phyloP scores from a whole-genome alignment of 2,113 vertebrate species.

The Gopherus flavomarginatus region DNA sequence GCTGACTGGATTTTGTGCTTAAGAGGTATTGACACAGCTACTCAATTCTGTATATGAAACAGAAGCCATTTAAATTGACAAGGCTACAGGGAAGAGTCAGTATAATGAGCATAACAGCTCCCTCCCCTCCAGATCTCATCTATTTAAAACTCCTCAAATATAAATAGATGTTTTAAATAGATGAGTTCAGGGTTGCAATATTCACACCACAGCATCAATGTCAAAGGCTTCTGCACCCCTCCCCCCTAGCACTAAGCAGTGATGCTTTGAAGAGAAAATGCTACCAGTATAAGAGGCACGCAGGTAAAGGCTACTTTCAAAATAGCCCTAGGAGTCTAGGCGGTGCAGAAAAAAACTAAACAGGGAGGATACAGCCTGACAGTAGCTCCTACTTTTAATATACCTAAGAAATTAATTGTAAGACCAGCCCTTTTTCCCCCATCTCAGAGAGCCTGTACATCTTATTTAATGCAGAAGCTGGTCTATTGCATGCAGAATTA shows the following conservation, averaged over 20 bases:
- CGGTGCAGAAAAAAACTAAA: not conserved
- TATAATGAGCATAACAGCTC: not conserved
- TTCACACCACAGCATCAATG: not conserved
- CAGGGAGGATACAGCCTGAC: not conserved
- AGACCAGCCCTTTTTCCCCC: not conserved
- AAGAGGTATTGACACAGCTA: conserved; percentile 1
- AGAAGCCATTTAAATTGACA: conserved; percentile 43
- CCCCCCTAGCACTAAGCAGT: not conserved
- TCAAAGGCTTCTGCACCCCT: not conserved
- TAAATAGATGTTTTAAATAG: conserved; percentile 71
- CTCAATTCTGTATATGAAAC: not conserved
- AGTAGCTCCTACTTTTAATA: not conserved
- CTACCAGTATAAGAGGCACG: not conserved
- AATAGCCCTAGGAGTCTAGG: not conserved
- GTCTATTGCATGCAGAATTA: not conserved
- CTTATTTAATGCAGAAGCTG: conserved; percentile 7
- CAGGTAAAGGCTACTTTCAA: not conserved
- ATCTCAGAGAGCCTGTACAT: rapidly evolving
- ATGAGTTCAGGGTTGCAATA: conserved; percentile 37
- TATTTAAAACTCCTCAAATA: conserved; percentile 71
- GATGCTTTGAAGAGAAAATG: not conserved
- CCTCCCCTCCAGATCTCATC: conserved; percentile 46
- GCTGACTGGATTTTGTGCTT: conserved; percentile 34
- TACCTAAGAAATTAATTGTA: not conserved
- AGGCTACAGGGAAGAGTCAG: conserved; percentile 12